Percentiles rank a stretch among this genome's conserved stretches.
Evolutionary conservation across 92 coral and sea anemone genomes (phyloP).

Genomic region (Blastomussa wellsi): DNA sequence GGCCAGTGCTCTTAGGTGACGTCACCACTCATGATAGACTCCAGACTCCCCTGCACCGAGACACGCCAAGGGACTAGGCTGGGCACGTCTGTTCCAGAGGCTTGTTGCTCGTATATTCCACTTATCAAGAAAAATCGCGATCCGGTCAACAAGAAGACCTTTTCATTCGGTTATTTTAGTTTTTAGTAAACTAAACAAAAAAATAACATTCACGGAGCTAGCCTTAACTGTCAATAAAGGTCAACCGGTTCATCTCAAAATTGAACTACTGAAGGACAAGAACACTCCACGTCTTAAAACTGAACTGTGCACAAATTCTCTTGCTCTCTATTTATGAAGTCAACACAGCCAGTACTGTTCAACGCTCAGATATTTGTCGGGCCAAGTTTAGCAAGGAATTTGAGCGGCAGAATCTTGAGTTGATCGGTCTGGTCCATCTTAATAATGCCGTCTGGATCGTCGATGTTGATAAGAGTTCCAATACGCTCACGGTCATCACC

Average conservation of each 20-base stretch:
- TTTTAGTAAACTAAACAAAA: not conserved
- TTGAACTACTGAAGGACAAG: not conserved
- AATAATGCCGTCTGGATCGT: constrained; percentile 90
- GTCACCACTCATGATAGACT: too few species aligned
- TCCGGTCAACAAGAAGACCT: not conserved
- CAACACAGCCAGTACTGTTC: not conserved
- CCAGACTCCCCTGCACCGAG: too few species aligned
- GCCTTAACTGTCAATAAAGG: not conserved
- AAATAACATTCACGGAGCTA: not conserved
- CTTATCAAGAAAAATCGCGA: not conserved
- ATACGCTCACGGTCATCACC: constrained; percentile 90
- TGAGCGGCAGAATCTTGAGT: constrained; percentile 87
- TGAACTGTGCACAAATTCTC: not conserved
- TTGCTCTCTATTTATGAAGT: not conserved
- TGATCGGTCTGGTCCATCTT: constrained; percentile 94
- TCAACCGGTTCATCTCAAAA: not conserved
- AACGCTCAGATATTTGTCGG: constrained; percentile 38
- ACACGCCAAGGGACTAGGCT: too few species aligned
- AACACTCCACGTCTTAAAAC: not conserved
- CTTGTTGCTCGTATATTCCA: not conserved
- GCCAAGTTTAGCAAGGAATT: constrained; percentile 80
- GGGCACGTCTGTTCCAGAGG: not conserved
- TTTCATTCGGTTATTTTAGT: not conserved
- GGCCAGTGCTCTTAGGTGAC: too few species aligned
- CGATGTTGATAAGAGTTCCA: constrained; percentile 96